Conservation (phyloP, 2,888 invertebrate species). For the Alloplasta piceator region DNA sequence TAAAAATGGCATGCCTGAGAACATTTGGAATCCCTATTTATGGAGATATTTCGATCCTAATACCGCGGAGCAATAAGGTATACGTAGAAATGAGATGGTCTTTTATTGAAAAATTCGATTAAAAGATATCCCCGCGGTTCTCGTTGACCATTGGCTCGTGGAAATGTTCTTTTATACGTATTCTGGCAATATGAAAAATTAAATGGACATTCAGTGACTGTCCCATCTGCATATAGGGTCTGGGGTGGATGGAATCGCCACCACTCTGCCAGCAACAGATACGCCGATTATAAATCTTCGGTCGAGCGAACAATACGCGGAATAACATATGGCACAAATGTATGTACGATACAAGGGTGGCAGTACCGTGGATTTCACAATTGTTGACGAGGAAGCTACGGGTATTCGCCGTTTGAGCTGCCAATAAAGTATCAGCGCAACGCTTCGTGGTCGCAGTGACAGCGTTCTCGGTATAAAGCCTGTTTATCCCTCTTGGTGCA, state of each 20-base stretch:
- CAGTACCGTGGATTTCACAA: not conserved
- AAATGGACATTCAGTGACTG: not conserved
- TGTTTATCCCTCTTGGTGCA: conserved; percentile 15
- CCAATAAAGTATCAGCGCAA: conserved; percentile 44
- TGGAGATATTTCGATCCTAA: not conserved
- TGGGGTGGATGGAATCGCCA: not conserved
- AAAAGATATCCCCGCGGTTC: not conserved
- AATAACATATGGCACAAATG: conserved; percentile 36
- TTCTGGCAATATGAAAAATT: not conserved
- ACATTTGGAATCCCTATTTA: not conserved
- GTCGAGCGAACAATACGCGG: conserved; percentile 41
- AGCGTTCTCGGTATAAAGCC: conserved; percentile 1
- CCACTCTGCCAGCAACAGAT: conserved; percentile 18
- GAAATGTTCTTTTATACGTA: not conserved
- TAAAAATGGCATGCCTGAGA: not conserved
- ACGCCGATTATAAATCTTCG: conserved; percentile 16
- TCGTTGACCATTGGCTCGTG: not conserved
- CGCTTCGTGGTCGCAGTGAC: conserved; percentile 21
- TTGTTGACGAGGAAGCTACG: conserved; percentile 28
- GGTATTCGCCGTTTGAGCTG: conserved; percentile 32
- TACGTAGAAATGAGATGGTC: not conserved
- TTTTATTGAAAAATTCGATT: conserved; percentile 1
- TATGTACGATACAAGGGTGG: not conserved
- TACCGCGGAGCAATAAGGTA: not conserved
- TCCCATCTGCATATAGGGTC: not conserved